Evolutionary conservation across 92 coral and sea anemone species (phyloP), one percentile per base, ranked within the genome.

Genomic region (Pocillopora meandrina): DNA sequence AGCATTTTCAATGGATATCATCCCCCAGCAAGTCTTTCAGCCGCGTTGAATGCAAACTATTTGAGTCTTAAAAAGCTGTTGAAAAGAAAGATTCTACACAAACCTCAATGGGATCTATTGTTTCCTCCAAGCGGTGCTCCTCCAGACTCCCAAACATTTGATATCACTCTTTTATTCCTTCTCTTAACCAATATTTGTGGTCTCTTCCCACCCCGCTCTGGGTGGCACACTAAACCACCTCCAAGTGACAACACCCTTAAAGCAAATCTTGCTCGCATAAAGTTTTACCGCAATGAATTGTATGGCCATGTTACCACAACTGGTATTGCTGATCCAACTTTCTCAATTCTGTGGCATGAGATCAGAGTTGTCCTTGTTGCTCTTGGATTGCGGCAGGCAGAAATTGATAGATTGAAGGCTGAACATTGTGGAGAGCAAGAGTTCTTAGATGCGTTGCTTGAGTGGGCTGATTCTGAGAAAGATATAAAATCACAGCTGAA

Each of bases 201-300:
- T 42, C 87, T 87, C 8, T 67, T 47, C 66, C 77, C 86, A 36
- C 94, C 94, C 73, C 74, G 47, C 10, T 34, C 84, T 20, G 74
- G 84, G 1, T 88, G 91, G 91, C 75, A 88, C 61, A 12, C 9
- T 26, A 52, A 81, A 23, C 94, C 94, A 89, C 76, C 66, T 52
- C 59, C 68, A 56, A 79, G 84, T 36, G 92, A 92, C 69, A 79
- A 56, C 49, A 78, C 92, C 49, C 42, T 16, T 14, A 89, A 82
- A 72, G 91, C 95, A 14, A 80, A 89, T 76, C 82, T 92, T 73
- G 93, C 91, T n/a, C 85, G 95, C 71, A 87, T 92, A 20, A 89
- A 81, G 89, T 76, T 70, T 66, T 89, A 76, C 71, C 85, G 95
- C 21, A 92, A 92, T 65, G 42, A 67, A 26, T 74, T 92, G 78